A percentile compares a stretch with the other conserved stretches of the same genome.
Evolutionary conservation across 2,888 invertebrate species (phyloP).

Genomic region (Belgica antarctica): DNA sequence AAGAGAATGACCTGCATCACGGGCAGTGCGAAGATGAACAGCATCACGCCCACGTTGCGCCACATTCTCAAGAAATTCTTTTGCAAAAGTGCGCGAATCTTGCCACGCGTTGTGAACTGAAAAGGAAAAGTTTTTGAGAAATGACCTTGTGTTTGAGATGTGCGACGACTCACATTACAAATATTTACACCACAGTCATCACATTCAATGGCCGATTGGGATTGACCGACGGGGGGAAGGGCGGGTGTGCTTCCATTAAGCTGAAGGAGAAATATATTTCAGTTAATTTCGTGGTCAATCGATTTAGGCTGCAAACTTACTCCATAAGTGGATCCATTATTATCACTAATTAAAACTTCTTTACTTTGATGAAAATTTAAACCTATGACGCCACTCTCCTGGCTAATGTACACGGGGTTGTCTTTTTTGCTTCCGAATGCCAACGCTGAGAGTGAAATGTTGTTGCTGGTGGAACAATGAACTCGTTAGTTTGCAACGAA

Average conservation of each 20-base stretch:
- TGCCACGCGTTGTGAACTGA: conserved; percentile 75
- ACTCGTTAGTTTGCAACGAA: conserved; percentile 21
- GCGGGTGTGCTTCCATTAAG: conserved; percentile 44
- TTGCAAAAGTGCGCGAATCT: conserved; percentile 77
- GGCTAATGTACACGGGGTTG: conserved; percentile 79
- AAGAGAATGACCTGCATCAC: conserved; percentile 92
- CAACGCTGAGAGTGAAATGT: conserved; percentile 76
- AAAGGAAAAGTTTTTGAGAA: conserved; percentile 23
- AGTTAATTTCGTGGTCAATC: conserved; percentile 46
- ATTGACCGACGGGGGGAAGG: conserved; percentile 22
- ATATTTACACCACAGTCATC: conserved; percentile 55
- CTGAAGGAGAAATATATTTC: conserved; percentile 15
- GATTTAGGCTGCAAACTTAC: too few relatives aligned
- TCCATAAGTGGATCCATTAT: conserved; percentile 60
- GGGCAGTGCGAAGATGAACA: conserved; percentile 91
- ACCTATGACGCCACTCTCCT: conserved; percentile 82
- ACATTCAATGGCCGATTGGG: conserved; percentile 34
- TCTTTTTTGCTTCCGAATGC: conserved; percentile 79
- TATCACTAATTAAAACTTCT: conserved; percentile 77
- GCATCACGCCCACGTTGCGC: conserved; percentile 88
- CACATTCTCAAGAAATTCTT: conserved; percentile 90
- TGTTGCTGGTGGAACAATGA: conserved; percentile 59
- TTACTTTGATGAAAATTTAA: conserved; percentile 89
- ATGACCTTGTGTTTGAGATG: conserved; percentile 26
- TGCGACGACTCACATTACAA: conserved; percentile 54